These are phyloP conservation scores for Temnothorax rugatulus DNA, from an alignment of 2,888 invertebrate genomes.

Conservation along the genomic window DNA sequence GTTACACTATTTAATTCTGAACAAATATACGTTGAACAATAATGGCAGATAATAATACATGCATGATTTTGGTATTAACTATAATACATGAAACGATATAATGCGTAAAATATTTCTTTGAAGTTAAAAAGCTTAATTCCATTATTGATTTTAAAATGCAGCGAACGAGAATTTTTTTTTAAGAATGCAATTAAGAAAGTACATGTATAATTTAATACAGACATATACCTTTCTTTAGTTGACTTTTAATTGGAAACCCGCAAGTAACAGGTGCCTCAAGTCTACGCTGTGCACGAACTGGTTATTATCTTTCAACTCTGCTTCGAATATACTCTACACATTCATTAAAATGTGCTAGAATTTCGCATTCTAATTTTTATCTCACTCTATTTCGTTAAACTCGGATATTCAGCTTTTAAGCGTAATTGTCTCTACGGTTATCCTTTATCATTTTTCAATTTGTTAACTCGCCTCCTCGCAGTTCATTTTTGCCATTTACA, in stretches of 20 bases:
- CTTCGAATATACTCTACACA: constrained; percentile 45
- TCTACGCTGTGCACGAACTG: constrained; percentile 41
- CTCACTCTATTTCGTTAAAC: constrained; percentile 54
- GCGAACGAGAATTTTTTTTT: neutral
- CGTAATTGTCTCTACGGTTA: constrained; percentile 62
- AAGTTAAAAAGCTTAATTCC: neutral
- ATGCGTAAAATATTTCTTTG: neutral
- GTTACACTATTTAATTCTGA: neutral
- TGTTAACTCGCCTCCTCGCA: neutral
- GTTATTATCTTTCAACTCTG: constrained; percentile 64
- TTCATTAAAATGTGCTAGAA: constrained; percentile 67
- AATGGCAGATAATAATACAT: neutral
- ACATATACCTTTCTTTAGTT: constrained; percentile 33
- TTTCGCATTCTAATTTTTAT: constrained; percentile 62
- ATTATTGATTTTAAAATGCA: constrained; percentile 8
- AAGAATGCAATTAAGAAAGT: constrained; percentile 24
- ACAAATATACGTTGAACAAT: neutral
- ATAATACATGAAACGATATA: neutral
- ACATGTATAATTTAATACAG: constrained; percentile 56
- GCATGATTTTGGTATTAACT: neutral
- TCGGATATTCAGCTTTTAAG: constrained; percentile 42
- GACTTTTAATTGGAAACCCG: constrained; percentile 65
- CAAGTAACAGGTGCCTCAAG: constrained; percentile 66
- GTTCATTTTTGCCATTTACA: constrained; percentile 26
- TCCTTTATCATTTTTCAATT: constrained; percentile 22